Base-by-base conservation (phyloP, 1,140 invertebrate species). In the Brachionus calyciflorus region DNA sequence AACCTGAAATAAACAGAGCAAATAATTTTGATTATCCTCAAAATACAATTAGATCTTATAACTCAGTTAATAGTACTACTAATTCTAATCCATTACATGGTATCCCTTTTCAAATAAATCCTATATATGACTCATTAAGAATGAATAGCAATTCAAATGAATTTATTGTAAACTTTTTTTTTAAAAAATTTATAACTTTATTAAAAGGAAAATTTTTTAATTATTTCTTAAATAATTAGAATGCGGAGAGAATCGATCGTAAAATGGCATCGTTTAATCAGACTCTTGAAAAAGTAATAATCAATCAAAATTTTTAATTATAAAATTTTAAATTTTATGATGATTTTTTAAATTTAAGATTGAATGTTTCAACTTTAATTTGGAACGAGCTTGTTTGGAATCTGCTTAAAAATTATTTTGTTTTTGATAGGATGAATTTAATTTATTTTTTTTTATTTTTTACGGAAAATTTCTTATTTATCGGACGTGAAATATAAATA, bases 81-180 rank as follows among this genome's bases (percentile, higher is more conserved):
- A 53, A 49, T 53, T 44, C 21, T 4, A 73, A 73, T 37, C 69
- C 69, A 33, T 14, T 73, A 17, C 69, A 73, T 12, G 69, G 46
- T 14, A 46, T 73, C 12, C 69, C 69, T 10, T 73, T 73, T 73
- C 28, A 73, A 28, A 51, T 73, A 28, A 73, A 73, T 30, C 69
- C 69, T 17, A 24, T 73, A 19, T 73, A 73, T 51, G 28, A 73
- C 24, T 40, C n/a, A 19, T 73, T 55, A n/a, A 73, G 24, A 49
- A 37, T 12, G 28, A 30, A 26, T 26, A 44, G 60, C 26, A 21
- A 19, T 44, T 26, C 28, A 65, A 24, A 24, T 14, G 17, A 44
- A 14, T 26, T 44, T 24, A 44, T 65, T 19, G 60, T 65, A 46
- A 12, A 17, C 1, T 26, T n/a, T 30, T 5, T 7, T 30, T 60